These are phyloP conservation scores for Morinoia aosen DNA, from an alignment of 2,888 invertebrate species.

Conservation along the genomic window DNA sequence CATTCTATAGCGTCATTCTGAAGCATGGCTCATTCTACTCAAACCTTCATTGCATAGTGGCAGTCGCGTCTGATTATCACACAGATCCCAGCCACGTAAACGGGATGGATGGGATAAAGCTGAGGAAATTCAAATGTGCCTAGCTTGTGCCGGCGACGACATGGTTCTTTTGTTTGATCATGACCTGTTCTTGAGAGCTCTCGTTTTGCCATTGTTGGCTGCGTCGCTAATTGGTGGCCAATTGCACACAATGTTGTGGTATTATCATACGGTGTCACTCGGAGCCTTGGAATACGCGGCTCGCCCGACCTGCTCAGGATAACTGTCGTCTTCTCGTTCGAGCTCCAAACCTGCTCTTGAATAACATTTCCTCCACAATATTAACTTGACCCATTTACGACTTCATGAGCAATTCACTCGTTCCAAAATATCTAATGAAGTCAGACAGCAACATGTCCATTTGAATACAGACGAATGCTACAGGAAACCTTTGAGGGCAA, in stretches of 20 bases:
- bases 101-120: background rate
- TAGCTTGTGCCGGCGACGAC: background rate
- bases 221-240: background rate
- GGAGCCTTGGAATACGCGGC: background rate
- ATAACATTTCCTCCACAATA: background rate
- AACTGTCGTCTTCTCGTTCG: background rate
- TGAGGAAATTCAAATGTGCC: background rate
- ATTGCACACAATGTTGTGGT: background rate
- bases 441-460: background rate
- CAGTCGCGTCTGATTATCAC: background rate
- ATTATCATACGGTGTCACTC: background rate
- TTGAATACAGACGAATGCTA: background rate
- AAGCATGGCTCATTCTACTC: background rate
- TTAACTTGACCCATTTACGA: background rate
- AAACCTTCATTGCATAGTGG: slow-evolving; percentile 12
- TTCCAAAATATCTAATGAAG: background rate
- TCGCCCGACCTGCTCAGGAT: background rate
- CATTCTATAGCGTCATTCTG: background rate
- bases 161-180: slow-evolving; percentile 17
- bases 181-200: slow-evolving; percentile 3
- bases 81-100: background rate
- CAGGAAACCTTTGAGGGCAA: background rate
- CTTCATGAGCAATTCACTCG: background rate
- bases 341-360: background rate
- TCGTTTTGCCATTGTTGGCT: slow-evolving; percentile 3